phyloP scores from a whole-genome alignment of 1,140 invertebrate species.

The Stegodyphus dumicola region DNA sequence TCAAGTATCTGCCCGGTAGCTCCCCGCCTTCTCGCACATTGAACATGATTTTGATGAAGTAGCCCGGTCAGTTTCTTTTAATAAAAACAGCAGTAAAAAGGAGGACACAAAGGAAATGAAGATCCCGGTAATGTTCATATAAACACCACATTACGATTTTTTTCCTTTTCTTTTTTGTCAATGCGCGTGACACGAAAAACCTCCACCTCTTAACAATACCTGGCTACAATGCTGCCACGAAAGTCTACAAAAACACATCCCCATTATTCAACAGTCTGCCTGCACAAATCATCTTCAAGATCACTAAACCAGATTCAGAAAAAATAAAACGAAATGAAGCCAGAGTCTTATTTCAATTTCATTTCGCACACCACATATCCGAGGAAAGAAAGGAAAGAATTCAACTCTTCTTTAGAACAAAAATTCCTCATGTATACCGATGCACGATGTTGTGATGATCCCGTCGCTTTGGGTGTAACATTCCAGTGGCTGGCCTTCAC shows the following conservation, averaged over 20 bases:
- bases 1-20: no score
- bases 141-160: slow-evolving; percentile 11
- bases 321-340: not conserved
- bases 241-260: not conserved
- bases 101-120: not conserved
- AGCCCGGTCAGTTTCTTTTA: not conserved
- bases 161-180: not conserved
- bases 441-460: not conserved
- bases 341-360: slow-evolving; percentile 32
- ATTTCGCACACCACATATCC: slow-evolving; percentile 14
- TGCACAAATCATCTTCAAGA: slow-evolving; percentile 44
- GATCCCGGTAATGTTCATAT: not conserved
- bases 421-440: not conserved
- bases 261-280: not conserved
- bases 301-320: not conserved
- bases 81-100: not conserved
- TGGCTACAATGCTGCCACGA: not conserved
- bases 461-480: not conserved
- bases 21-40: no score
- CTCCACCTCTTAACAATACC: not conserved
- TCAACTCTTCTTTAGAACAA: not conserved
- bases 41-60: no score
- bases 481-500: slow-evolving; percentile 30
- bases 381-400: not conserved
- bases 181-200: slow-evolving; percentile 27